A percentile compares a stretch with the other conserved stretches of the same genome.
Conservation (phyloP, 30 jellyfish, hydroid and myxozoan genomes). For the Hydra vulgaris region DNA sequence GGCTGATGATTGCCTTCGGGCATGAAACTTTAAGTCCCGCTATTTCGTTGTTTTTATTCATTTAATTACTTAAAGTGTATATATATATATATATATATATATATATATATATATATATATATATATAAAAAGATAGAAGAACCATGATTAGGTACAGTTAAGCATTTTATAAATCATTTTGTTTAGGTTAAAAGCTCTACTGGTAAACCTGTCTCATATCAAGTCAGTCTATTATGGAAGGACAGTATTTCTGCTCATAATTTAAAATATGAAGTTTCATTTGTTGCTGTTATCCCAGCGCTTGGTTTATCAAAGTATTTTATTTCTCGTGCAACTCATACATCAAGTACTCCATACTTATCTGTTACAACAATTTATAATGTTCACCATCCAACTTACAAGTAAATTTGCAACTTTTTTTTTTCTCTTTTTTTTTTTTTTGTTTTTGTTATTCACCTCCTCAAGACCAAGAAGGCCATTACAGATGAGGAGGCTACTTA, state of each 20-base stretch:
- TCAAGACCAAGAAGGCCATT: too few species aligned
- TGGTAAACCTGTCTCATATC: conserved; percentile 44
- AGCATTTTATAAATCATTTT: background rate
- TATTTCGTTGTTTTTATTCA: too few species aligned
- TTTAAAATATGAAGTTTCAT: conserved; percentile 43
- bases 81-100: too few species aligned
- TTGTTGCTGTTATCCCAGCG: conserved; percentile 52
- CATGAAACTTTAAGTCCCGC: too few species aligned
- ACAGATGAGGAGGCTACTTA: too few species aligned
- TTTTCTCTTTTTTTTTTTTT: too few species aligned
- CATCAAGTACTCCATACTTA: background rate
- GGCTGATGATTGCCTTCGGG: too few species aligned
- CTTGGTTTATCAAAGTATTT: conserved; percentile 50
- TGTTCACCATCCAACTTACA: background rate
- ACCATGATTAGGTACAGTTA: background rate
- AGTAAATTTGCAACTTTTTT: too few species aligned
- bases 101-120: too few species aligned
- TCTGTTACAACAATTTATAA: conserved; percentile 24
- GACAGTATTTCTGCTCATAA: conserved; percentile 17
- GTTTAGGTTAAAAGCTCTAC: conserved; percentile 39
- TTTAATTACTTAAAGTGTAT: too few species aligned
- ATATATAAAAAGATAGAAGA: too few species aligned
- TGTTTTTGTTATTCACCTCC: too few species aligned
- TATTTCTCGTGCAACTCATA: conserved; percentile 9
- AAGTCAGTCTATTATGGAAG: conserved; percentile 55